These are phyloP conservation scores for Pterophyllum scalare DNA, from an alignment of 2,113 vertebrate genomes.

Conservation along the genomic window DNA sequence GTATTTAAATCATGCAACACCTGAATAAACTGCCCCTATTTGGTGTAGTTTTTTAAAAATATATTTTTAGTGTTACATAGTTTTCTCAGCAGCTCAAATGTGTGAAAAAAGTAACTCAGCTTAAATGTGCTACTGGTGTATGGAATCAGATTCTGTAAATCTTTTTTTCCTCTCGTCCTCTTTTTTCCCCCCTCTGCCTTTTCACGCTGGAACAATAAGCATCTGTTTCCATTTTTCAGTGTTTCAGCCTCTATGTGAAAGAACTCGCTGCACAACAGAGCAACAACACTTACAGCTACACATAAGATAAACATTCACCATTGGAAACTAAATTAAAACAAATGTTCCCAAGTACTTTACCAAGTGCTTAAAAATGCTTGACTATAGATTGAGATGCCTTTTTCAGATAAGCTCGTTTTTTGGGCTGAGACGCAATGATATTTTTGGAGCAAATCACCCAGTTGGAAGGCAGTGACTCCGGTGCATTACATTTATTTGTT, in stretches of 20 bases:
- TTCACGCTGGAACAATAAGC: conserved; percentile 69
- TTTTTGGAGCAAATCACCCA: conserved; percentile 63
- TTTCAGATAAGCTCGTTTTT: conserved; percentile 59
- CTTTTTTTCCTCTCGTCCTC: conserved; percentile 23
- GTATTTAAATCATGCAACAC: background rate
- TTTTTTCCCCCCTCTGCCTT: conserved; percentile 4
- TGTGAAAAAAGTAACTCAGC: conserved; percentile 39
- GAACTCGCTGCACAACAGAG: conserved; percentile 55
- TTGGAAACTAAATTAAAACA: conserved; percentile 68
- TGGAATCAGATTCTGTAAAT: conserved; percentile 61
- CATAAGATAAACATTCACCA: conserved; percentile 64
- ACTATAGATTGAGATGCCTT: conserved; percentile 48
- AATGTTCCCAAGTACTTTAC: conserved; percentile 63
- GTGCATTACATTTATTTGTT: conserved; percentile 58
- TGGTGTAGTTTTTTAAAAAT: background rate
- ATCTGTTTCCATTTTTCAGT: conserved; percentile 82
- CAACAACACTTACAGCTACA: conserved; percentile 58
- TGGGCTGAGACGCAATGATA: conserved; percentile 22
- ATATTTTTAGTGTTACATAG: background rate
- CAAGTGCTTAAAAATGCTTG: conserved; percentile 59
- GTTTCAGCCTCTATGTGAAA: conserved; percentile 55
- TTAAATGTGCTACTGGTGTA: conserved; percentile 51
- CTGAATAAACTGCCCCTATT: background rate
- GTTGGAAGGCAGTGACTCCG: conserved; percentile 53
- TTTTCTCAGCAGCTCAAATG: conserved; percentile 24